Evolutionary conservation across 2,113 vertebrate genomes (phyloP).

Genomic region (Bothrops jararaca): DNA sequence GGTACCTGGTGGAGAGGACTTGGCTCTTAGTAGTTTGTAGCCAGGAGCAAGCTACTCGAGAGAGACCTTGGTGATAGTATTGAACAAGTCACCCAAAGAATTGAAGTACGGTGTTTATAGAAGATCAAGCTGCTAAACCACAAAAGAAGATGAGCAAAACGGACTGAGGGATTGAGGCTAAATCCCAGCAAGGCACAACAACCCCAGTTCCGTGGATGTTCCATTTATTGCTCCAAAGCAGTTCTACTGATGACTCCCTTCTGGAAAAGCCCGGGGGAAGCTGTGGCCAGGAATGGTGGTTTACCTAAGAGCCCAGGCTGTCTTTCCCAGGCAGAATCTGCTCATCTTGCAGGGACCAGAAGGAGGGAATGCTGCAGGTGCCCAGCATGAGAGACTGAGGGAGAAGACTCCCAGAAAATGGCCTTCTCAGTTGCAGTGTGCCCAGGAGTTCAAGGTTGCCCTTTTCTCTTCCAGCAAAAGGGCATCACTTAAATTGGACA

Average conservation of each 20-base stretch:
- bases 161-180: neutral
- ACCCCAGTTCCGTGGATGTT: neutral
- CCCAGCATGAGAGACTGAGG: neutral
- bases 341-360: neutral
- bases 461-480: neutral
- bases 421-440: neutral
- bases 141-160: neutral
- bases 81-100: neutral
- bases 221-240: neutral
- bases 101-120: neutral
- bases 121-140: neutral
- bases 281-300: neutral
- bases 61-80: neutral
- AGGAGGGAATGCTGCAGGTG: neutral
- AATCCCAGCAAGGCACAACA: neutral
- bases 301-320: neutral
- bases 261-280: neutral
- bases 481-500: neutral
- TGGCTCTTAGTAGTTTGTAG: neutral
- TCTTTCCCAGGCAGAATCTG: neutral
- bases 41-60: neutral
- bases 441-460: neutral
- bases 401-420: neutral
- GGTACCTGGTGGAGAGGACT: neutral
- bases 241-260: neutral